Percentiles rank a stretch among this genome's conserved stretches.
Evolutionary conservation across 1,140 invertebrate species (phyloP).

Genomic region (Brachionus calyciflorus): DNA sequence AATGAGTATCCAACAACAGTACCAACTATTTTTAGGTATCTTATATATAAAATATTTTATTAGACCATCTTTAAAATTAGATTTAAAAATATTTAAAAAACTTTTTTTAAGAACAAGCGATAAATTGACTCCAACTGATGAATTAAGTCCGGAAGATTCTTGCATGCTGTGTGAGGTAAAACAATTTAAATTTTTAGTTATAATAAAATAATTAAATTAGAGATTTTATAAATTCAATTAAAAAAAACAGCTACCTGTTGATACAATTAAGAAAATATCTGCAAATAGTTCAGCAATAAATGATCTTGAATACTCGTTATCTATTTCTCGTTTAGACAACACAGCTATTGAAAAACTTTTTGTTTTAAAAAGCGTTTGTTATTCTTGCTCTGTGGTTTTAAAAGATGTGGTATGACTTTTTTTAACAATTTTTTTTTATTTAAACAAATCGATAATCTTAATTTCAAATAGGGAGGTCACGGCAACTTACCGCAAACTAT

Average conservation of each 20-base stretch:
- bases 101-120: slow-evolving; percentile 16
- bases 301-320: slow-evolving; percentile 12
- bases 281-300: slow-evolving; percentile 18
- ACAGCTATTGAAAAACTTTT: slow-evolving; percentile 16
- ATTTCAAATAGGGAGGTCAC: too few species aligned
- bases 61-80: neutral
- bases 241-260: neutral
- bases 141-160: neutral
- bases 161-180: neutral
- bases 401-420: slow-evolving; percentile 4
- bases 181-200: neutral
- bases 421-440: neutral
- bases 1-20: slow-evolving; percentile 45
- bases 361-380: neutral
- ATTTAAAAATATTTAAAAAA: neutral
- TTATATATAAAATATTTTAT: neutral
- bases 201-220: neutral
- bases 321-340: neutral
- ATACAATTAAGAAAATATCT: neutral
- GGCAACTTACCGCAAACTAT: neutral
- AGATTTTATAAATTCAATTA: neutral
- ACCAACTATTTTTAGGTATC: slow-evolving; percentile 39
- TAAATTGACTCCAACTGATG: slow-evolving; percentile 12
- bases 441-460: neutral
- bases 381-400: slow-evolving; percentile 8